Base-by-base conservation (phyloP, 2,113 vertebrate genomes). In the Nothoprocta pentlandii region DNA sequence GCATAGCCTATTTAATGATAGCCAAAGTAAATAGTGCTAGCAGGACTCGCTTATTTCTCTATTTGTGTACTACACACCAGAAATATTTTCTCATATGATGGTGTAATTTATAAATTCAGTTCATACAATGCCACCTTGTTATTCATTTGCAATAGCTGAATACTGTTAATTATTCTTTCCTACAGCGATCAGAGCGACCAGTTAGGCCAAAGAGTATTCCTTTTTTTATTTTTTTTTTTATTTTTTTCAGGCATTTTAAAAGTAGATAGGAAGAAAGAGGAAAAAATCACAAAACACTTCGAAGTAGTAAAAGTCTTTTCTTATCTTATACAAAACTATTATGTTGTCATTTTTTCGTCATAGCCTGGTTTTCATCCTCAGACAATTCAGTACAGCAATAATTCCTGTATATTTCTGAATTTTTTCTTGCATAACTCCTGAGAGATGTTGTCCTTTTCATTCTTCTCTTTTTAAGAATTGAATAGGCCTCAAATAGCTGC, bases 11-110 rank as follows among this genome's bases (percentile, higher is more conserved):
- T 64, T 78, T 49, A 17, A 19, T 58, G 82, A 87, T 68, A 86
- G 94, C 82, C 95, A 96, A 96, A 93, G 87, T 94, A 97, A 96
- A 97, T 25, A 94, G 22, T 63, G 39, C 39, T 90, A 81, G 73
- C 73, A 85, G 56, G 85, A 77, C 85, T 92, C 87, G 68, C 71
- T 95, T 82, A 80, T 51, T 85, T 82, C 58, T 85, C 68, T 94
- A 7, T 70, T 92, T 91, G 92, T 78, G 39, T 71, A 75, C 26
- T 47, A 83, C 56, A 92, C 76, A 83, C 68, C 61, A 95, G 76
- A 95, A 94, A 88, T 3, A 67, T 83, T 67, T 82, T 49, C 61
- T 59, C 26, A 2, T 74, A 34, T 59, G 79, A 67, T 59, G n/a
- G 32, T 67, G 51, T 67, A 26, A 67, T 63, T 77, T 23, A 78